These are phyloP conservation scores for Drosophila novamexicana DNA, from an alignment of 1,140 invertebrate genomes.

Conservation along the genomic window DNA sequence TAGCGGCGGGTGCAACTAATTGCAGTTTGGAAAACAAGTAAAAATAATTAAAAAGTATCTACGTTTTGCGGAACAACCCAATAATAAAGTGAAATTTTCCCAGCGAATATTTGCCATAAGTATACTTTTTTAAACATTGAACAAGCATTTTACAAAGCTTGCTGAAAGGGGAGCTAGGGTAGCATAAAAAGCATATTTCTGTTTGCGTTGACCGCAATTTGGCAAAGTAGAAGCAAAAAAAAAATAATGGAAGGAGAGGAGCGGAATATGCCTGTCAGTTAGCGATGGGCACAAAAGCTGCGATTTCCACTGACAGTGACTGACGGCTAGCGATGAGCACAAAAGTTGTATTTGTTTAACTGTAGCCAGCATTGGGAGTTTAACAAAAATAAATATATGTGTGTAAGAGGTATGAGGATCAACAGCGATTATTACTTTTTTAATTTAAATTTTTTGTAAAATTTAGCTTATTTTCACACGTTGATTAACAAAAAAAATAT, in stretches of 20 bases:
- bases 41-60: slow-evolving; percentile 25
- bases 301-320: slow-evolving; percentile 24
- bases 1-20: slow-evolving; percentile 1
- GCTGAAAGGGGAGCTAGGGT: background rate
- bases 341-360: slow-evolving; percentile 6
- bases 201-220: slow-evolving; percentile 50
- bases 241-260: background rate
- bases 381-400: too few relatives aligned
- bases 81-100: slow-evolving; percentile 11
- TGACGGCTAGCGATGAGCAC: background rate
- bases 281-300: slow-evolving; percentile 23
- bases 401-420: background rate
- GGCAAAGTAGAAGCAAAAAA: slow-evolving; percentile 27
- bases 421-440: too few relatives aligned
- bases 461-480: too few relatives aligned
- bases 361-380: too few relatives aligned
- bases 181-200: slow-evolving; percentile 16
- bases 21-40: slow-evolving; percentile 18
- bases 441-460: too few relatives aligned
- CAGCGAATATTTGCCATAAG: slow-evolving; percentile 13
- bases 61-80: slow-evolving; percentile 5
- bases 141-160: slow-evolving; percentile 19
- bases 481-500: too few relatives aligned
- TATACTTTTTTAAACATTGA: slow-evolving; percentile 17
- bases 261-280: slow-evolving; percentile 7